Percentiles rank a stretch among this genome's conserved stretches.
Conservation (phyloP, 2,888 invertebrate genomes). For the Tetragonisca angustula region DNA sequence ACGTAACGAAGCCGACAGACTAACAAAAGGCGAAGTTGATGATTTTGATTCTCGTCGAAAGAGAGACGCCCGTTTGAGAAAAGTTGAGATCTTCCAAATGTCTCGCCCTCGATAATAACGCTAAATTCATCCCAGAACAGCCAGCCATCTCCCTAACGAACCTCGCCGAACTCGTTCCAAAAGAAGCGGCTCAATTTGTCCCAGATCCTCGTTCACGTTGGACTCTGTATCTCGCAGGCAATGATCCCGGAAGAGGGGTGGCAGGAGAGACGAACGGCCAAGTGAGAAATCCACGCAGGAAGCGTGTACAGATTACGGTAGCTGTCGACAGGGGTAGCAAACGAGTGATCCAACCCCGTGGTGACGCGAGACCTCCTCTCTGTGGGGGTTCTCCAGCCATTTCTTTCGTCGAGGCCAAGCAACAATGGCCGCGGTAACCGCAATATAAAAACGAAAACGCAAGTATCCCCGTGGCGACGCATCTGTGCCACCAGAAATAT, state of each 20-base stretch:
- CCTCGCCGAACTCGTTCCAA: not conserved
- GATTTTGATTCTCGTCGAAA: not conserved
- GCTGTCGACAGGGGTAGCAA: constrained; percentile 67
- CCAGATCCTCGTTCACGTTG: not conserved
- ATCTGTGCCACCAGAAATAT: constrained; percentile 60
- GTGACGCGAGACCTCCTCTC: constrained; percentile 44
- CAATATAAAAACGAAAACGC: constrained; percentile 61
- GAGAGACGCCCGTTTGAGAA: not conserved
- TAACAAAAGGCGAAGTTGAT: no score
- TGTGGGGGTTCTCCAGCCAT: constrained; percentile 45
- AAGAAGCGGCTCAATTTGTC: constrained; percentile 35
- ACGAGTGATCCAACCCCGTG: constrained; percentile 51
- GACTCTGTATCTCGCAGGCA: constrained; percentile 16
- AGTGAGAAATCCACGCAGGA: constrained; percentile 33
- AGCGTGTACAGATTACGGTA: constrained; percentile 58
- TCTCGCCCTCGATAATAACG: not conserved
- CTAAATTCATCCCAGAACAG: not conserved
- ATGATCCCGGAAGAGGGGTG: constrained; percentile 22
- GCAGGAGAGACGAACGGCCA: not conserved
- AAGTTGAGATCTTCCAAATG: not conserved
- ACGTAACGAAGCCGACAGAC: no score
- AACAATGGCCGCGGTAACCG: constrained; percentile 62
- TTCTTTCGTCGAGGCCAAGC: constrained; percentile 24
- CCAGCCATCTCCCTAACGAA: not conserved
- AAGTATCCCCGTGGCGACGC: constrained; percentile 55